Base-by-base conservation (phyloP, 1,140 invertebrate genomes). In the Drosophila prosaltans region DNA sequence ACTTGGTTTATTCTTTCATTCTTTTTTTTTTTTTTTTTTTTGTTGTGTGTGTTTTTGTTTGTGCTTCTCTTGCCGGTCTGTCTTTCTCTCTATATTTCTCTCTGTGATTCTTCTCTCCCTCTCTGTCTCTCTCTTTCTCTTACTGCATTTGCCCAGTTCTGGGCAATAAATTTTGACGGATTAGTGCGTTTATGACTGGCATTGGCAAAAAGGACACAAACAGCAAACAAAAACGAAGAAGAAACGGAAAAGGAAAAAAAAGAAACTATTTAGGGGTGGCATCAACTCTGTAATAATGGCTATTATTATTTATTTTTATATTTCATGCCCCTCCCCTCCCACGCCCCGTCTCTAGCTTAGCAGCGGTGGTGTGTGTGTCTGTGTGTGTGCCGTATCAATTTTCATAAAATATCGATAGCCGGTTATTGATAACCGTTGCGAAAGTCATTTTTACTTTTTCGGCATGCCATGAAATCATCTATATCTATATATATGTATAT, bases 241-340 rank as follows among this genome's bases (percentile, higher is more conserved):
- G 43, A 51, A 30, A 40, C 58, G 10, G 24, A 68, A 40, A 39
- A 65, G 40, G 30, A 43, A 59, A 9, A 59, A 71, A 54, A 39
- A 61, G 57, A 80, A 90, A 89, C 84, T 89, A 89, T 89, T 89
- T 83, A 64, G 74, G 45, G 30, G 64, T 69, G 84, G 72, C 72
- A 84, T 89, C 77, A 89, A 89, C 84, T 51, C 45, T 75, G 80
- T 81, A 89, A 89, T 89, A 89, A 88, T 88, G 74, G 75, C 69
- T 67, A 89, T 89, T 89, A 89, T 89, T 84, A 89, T 89, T 89
- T 89, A 84, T 89, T 84, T 88, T 89, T 80, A 86, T 88, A 51
- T 51, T 26, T 51, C 24, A 26, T 24, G 26, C 24, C 26, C 16
- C 16, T 21, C 45, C 45, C 40, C 2, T 10, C 21, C 21, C 21